Base-by-base conservation (phyloP, 2,113 vertebrate species). In the Piprites chloris region DNA sequence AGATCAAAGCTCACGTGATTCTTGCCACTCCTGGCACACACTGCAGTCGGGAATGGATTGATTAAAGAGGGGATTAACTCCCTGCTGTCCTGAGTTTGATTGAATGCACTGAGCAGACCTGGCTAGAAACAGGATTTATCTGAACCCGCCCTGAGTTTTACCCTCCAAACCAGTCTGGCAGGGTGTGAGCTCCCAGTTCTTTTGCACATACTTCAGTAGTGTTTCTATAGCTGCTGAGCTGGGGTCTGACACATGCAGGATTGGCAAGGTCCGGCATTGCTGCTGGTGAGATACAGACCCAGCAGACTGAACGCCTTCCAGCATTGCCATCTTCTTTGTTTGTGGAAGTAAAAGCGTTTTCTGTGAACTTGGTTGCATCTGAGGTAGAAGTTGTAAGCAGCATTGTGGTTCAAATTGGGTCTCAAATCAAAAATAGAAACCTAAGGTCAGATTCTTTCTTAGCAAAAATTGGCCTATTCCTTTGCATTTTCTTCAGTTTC, bases 11-110 rank as follows among this genome's bases (percentile, higher is more conserved):
- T 66, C 0, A 32, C 84, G 44, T 94, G 97, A 85, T 94, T 97
- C 88, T 77, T 3, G 8, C 89, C 94, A 85, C 52, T 94, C 86
- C 94, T 97, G 96, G 97, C 97, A 93, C 96, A 86, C n/a, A 42
- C 12, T 49, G 46, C 17, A 24, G 88, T 95, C 92, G 94, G 97
- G 95, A 96, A 56, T 93, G 95, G 95, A 74, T 95, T 97, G 96
- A 97, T 97, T 97, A 97, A 97, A 98, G 91, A 87, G 89, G n/a
- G 91, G 97, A 98, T 98, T 98, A 98, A 97, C 96, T 98, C 97
- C 96, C 97, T 63, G 93, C 96, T 95, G 97, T 93, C 96, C 94
- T 55, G 35, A 47, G 46, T 94, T 90, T 96, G 91, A 96, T 53
- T 95, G 92, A 96, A 90, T 39, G 85, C 53, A 23, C 85, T 59